Base-by-base conservation (phyloP, 2,888 invertebrate genomes). In the Scrobipalpa costella region DNA sequence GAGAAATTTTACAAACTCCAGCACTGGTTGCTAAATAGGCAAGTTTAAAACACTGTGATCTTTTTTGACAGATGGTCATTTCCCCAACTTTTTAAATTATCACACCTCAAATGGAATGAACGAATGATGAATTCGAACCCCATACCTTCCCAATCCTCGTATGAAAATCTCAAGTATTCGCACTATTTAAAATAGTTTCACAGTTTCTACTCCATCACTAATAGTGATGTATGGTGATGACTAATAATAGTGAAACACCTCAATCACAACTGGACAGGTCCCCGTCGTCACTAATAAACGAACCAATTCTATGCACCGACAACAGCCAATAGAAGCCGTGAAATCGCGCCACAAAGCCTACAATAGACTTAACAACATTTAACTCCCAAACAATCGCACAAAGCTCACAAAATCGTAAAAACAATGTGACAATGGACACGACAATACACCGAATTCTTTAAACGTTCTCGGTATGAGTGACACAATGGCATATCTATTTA, bases 341-440 rank as follows among this genome's bases (percentile, higher is more conserved):
- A 90, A 86, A 91, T 89, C 73, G 15, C 13, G 66, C 72, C 71
- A 89, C 87, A 87, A 87, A 76, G 68, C 61, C 44, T 52, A 88
- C 89, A 90, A 89, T 80, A 68, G 73, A 73, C 72, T 85, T 88
- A 88, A 90, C 87, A 79, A 85, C 88, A 89, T 89, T 88, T 89
- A 90, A 91, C 90, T 90, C 81, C 90, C 86, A 83, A 85, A 89
- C 88, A 90, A 90, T 86, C 72, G 79, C 75, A 87, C 85, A 89
- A 88, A 81, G 81, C 72, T 69, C 69, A 76, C 80, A 85, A 84
- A 85, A 84, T 76, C 78, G 71, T 79, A 79, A 82, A 85, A 84
- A 89, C 88, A 89, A 88, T 81, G 71, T 67, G 66, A 85, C 83
- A 86, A 85, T 80, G 69, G 71, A n/a, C 67, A 71, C 73, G 69